Evolutionary conservation across 2,797 vertebrate genomes (phyloP).

Genomic region (Lepus oiostolus): DNA sequence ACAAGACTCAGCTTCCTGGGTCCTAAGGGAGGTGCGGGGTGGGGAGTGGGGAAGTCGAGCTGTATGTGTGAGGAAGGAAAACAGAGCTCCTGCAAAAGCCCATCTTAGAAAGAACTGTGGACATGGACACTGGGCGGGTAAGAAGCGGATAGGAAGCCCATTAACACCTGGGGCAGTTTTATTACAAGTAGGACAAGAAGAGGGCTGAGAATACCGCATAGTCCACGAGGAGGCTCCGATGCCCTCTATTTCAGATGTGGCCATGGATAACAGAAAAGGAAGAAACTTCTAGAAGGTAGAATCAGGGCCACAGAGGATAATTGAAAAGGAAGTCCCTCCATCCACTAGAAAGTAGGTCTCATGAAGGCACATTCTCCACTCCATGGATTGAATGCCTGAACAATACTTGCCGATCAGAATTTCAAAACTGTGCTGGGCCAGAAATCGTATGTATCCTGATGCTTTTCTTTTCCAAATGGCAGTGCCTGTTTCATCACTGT

Average conservation of each 20-base stretch:
- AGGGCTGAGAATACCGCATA: neutral
- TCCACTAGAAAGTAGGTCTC: neutral
- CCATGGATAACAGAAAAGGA: neutral
- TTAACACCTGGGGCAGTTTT: neutral
- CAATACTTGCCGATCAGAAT: neutral
- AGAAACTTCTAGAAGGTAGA: neutral
- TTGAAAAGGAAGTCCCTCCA: neutral
- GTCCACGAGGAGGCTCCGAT: neutral
- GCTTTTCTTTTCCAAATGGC: neutral
- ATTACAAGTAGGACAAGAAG: neutral
- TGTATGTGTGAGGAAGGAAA: neutral
- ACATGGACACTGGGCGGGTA: neutral
- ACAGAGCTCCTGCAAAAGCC: neutral
- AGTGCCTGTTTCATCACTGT: neutral
- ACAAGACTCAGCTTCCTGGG: neutral
- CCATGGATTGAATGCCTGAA: neutral
- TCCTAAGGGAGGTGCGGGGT: neutral
- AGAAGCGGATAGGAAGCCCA: neutral
- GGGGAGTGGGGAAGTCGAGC: neutral
- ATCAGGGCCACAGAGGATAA: neutral
- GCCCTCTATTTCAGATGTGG: neutral
- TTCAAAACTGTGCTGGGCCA: conserved; percentile 4
- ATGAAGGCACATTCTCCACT: neutral
- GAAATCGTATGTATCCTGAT: neutral
- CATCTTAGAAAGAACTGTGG: neutral